Base-by-base conservation (phyloP, 2,888 invertebrate genomes). In the Scaptodrosophila latifasciaeformis region DNA sequence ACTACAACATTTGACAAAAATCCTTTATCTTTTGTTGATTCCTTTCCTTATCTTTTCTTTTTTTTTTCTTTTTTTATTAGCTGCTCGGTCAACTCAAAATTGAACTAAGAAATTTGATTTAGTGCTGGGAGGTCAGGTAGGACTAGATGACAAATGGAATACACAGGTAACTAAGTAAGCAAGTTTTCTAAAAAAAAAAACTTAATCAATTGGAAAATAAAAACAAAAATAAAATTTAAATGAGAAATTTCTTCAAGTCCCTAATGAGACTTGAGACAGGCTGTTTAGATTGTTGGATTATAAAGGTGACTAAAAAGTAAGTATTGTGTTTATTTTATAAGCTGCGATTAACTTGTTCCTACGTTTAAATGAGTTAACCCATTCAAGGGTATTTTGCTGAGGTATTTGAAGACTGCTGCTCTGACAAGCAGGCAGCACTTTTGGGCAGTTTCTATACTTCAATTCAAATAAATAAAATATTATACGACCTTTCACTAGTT, bases 51-150 rank as follows among this genome's bases (percentile, higher is more conserved):
- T 52, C 44, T 57, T 57, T 54, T 57, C 57, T 40, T 27, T 44
- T 49, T 29, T 9, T 27, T 27, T 27, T 27, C 5, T 27, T 9
- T 27, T 27, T 27, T 27, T 9, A 6, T n/a, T 31, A 24, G 19
- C 52, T 48, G 24, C 44, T 56, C 58, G 64, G 47, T 57, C 54
- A 68, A 69, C 62, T 64, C 48, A 78, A 76, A 79, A 79, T 75
- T 75, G 65, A 79, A 76, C 77, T 79, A 76, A 74, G 78, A 78
- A 76, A 79, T 76, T n/a, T 76, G 64, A 77, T 76, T 79, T 79
- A 77, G 74, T 77, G 67, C 70, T 60, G 39, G 42, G 35, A 24
- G 27, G 19, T 37, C 18, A 29, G 19, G 10, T 29, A 21, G 40
- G 29, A 10, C 12, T 30, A 43, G 24, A n/a, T 19, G 13, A 18